Base-by-base conservation (phyloP, 2,888 invertebrate genomes). In the Tridacna crocea region DNA sequence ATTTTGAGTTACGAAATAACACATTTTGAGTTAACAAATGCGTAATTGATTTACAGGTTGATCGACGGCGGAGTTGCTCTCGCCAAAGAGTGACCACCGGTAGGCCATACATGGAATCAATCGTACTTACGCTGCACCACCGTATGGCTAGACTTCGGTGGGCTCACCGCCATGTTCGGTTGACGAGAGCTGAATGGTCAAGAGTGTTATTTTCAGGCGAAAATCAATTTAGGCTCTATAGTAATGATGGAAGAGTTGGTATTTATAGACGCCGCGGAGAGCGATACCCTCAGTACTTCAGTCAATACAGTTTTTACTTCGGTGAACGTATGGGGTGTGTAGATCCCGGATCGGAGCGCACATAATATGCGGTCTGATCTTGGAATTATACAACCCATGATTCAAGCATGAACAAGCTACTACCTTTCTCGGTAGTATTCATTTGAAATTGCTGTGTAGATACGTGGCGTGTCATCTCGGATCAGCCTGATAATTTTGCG, bases 141-240 rank as follows among this genome's bases (percentile, higher is more conserved):
- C 26, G 26, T 12, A 22, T 17, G 1, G 27, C 51, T 51, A n/a
- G n/a, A n/a, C n/a, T n/a, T n/a, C n/a, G n/a, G n/a, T n/a, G n/a
- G n/a, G n/a, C n/a, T n/a, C n/a, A 17, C 13, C 22, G 27, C 17
- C 58, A 19, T 22, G 24, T 36, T 17, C n/a, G 55, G 27, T n/a
- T n/a, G n/a, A n/a, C n/a, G n/a, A n/a, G n/a, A n/a, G 61, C 74
- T 13, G 76, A 77, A 36, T 73, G 73, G 76, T 72, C 76, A 36
- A 72, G 72, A 55, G 66, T 80, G 26, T 0, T 80, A 0, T 80
- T 80, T 26, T 26, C 26, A 11, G 66, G 76, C 19, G 76, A 76
- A 36, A 47, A 27, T n/a, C 47, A 63, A 24, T 58, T 80, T 46
- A 72, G 13, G 2, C 22, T 72, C 19, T 17, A 61, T 0, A 27